phyloP scores from a whole-genome alignment of 2,797 vertebrate species.

The Mustela erminea region DNA sequence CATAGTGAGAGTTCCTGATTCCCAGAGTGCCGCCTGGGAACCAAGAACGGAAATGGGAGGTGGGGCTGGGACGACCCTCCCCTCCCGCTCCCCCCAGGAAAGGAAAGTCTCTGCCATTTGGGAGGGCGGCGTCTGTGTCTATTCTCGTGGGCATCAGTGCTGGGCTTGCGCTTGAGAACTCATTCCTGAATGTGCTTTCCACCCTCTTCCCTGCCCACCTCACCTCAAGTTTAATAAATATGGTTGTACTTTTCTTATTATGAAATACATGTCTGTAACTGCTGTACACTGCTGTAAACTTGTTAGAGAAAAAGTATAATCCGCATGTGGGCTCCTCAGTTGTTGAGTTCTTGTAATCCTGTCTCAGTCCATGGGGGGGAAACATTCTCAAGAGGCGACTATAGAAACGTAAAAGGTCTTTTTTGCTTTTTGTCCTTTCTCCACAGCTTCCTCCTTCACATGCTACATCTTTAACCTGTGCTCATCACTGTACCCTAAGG shows the following conservation, averaged over 20 bases:
- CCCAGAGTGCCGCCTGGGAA: not conserved
- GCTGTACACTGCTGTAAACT: constrained; percentile 84
- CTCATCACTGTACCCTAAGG: not conserved
- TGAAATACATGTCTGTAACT: constrained; percentile 85
- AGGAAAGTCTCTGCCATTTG: not conserved
- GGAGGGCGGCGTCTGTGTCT: not conserved
- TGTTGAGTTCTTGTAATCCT: constrained; percentile 39
- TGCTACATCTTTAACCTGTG: not conserved
- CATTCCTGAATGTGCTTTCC: constrained; percentile 62
- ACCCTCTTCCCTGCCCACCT: constrained; percentile 20
- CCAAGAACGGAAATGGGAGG: not conserved
- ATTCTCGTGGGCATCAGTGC: constrained; percentile 48
- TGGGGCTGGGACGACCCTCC: not conserved
- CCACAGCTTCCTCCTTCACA: not conserved
- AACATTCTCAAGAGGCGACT: not conserved
- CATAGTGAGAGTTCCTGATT: not conserved
- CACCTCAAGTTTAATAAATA: constrained; percentile 74
- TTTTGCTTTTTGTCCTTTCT: not conserved
- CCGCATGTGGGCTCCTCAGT: constrained; percentile 75
- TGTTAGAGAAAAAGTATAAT: constrained; percentile 69
- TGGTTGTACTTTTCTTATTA: constrained; percentile 76
- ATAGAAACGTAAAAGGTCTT: not conserved
- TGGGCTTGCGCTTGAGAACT: constrained; percentile 46
- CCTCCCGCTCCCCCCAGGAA: fast-evolving
- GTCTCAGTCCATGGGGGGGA: constrained; percentile 3